phyloP scores from a whole-genome alignment of 2,888 invertebrate genomes.

The Eremobia ochroleuca region DNA sequence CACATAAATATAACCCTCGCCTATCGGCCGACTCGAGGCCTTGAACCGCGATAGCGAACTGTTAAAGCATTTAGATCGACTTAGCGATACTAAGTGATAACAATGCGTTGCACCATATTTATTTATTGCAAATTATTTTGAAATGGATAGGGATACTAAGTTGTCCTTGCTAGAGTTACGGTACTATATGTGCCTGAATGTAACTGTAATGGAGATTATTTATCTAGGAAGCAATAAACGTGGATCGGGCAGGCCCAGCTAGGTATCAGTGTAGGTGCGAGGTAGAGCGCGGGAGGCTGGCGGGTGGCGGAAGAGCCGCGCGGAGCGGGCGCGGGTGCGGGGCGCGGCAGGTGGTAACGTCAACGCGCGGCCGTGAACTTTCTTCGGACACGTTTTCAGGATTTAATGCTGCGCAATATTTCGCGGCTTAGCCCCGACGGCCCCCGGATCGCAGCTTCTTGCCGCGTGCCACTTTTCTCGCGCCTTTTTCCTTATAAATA shows the following conservation, averaged over 20 bases:
- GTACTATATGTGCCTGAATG: slow-evolving; percentile 13
- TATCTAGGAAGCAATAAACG: slow-evolving; percentile 51
- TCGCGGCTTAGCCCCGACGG: slow-evolving; percentile 82
- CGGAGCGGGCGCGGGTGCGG: slow-evolving; percentile 72
- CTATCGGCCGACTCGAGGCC: slow-evolving; percentile 45
- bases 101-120: slow-evolving; percentile 44
- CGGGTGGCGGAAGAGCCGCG: slow-evolving; percentile 73
- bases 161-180: slow-evolving; percentile 5
- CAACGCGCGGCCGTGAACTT: slow-evolving; percentile 91
- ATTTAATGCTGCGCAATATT: slow-evolving; percentile 89
- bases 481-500: slow-evolving; percentile 52
- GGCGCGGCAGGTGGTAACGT: slow-evolving; percentile 85
- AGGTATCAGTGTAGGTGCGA: slow-evolving; percentile 64
- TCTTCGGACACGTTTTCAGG: slow-evolving; percentile 91
- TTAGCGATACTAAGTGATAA: slow-evolving; percentile 36
- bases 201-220: slow-evolving; percentile 43
- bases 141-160: background rate
- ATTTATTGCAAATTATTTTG: slow-evolving; percentile 25
- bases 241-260: slow-evolving; percentile 29
- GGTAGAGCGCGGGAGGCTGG: slow-evolving; percentile 72
- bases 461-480: slow-evolving; percentile 52
- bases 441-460: slow-evolving; percentile 74
- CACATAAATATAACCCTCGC: slow-evolving; percentile 54
- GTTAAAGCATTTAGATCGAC: slow-evolving; percentile 41
- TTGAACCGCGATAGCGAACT: slow-evolving; percentile 51